phyloP scores from a whole-genome alignment of 1,140 invertebrate genomes.

The Brachionus calyciflorus region DNA sequence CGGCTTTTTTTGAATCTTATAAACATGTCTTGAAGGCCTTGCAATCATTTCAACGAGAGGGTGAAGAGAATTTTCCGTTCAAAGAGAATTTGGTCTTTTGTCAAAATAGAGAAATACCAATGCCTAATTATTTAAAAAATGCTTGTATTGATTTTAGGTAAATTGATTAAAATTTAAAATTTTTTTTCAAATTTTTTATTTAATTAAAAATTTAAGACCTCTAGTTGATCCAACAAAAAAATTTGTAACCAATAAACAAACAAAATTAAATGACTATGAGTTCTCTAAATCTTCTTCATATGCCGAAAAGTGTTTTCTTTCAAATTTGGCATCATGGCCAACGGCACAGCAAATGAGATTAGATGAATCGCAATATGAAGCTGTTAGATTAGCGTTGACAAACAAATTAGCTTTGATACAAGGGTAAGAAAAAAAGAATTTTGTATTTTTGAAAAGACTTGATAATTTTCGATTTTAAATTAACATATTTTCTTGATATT shows the following conservation, averaged over 20 bases:
- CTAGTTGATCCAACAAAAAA: background rate
- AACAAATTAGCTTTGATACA: slow-evolving; percentile 70
- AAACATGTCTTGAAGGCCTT: slow-evolving; percentile 59
- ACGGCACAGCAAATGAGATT: slow-evolving; percentile 49
- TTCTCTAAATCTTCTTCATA: too few species aligned
- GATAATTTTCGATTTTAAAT: background rate
- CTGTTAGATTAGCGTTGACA: slow-evolving; percentile 60
- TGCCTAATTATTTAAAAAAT: slow-evolving; percentile 33
- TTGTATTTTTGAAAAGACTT: background rate
- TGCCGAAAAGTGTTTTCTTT: background rate
- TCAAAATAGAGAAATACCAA: slow-evolving; percentile 31
- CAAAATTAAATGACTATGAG: background rate
- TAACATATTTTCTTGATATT: too few species aligned
- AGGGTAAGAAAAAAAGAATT: slow-evolving; percentile 51
- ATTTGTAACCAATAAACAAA: background rate
- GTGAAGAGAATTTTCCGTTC: slow-evolving; percentile 55
- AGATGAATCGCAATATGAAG: slow-evolving; percentile 61
- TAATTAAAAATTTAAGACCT: background rate
- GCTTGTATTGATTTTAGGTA: background rate
- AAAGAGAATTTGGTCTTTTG: slow-evolving; percentile 52
- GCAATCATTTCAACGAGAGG: background rate
- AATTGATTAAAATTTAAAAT: background rate
- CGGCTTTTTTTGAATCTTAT: slow-evolving; percentile 63
- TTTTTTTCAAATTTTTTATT: too few species aligned
- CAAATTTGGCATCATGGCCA: slow-evolving; percentile 51